Conservation (phyloP, 2,113 vertebrate species). For the Gopherus evgoodei region DNA sequence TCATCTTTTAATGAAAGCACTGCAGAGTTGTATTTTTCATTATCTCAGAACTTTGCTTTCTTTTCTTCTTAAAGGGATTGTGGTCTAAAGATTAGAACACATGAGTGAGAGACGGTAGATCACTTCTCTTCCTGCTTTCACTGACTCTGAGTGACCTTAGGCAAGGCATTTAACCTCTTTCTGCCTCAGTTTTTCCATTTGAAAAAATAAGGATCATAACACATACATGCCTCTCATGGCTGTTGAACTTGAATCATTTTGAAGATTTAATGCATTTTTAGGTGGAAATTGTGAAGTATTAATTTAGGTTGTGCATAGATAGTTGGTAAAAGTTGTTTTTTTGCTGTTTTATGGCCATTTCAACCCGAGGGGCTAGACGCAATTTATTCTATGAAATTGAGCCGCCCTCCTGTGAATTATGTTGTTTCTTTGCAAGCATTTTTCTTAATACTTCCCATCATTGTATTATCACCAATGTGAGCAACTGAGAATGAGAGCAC, state of each 20-base stretch:
- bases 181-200: neutral
- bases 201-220: neutral
- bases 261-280: neutral
- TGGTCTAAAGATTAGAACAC: accelerated
- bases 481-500: neutral
- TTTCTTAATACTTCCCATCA: accelerated
- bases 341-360: accelerated
- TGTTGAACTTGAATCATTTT: neutral
- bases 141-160: neutral
- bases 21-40: neutral
- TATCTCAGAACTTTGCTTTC: neutral
- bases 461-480: accelerated
- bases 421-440: neutral
- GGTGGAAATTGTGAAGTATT: neutral
- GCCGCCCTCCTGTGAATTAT: neutral
- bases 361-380: neutral
- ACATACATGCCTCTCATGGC: neutral
- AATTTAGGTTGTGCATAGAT: neutral
- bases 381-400: neutral
- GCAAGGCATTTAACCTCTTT: conserved; percentile 16
- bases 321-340: neutral
- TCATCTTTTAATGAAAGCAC: neutral
- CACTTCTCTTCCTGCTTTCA: neutral
- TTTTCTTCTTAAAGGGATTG: neutral
- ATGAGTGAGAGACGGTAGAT: neutral